Evolutionary conservation across 2,113 vertebrate genomes (phyloP).

Genomic region (Pterocles burchelli): DNA sequence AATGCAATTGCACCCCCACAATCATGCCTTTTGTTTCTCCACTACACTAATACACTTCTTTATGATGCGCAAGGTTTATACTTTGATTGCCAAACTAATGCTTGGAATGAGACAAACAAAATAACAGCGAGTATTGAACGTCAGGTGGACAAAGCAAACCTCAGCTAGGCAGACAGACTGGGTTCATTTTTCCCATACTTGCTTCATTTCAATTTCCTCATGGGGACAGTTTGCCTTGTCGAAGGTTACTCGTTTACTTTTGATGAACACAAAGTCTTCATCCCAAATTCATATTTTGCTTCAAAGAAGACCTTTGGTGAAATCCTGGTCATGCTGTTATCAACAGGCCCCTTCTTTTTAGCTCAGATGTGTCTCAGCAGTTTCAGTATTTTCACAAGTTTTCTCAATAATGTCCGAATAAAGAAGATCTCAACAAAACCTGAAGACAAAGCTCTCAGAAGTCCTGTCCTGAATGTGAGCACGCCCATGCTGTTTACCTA

Average conservation of each 20-base stretch:
- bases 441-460: not conserved
- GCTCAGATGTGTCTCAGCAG: not conserved
- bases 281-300: not conserved
- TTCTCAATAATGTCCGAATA: not conserved
- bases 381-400: not conserved
- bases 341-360: not conserved
- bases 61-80: not conserved
- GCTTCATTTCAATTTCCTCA: not conserved
- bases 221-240: not conserved
- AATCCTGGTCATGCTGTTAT: not conserved
- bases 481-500: not conserved
- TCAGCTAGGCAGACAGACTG: not conserved
- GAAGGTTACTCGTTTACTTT: not conserved
- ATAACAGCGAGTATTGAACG: not conserved
- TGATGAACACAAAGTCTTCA: not conserved
- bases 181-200: not conserved
- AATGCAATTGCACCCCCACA: constrained; percentile 38
- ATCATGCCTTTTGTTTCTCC: constrained; percentile 49
- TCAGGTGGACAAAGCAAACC: not conserved
- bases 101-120: not conserved
- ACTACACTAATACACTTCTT: constrained; percentile 18
- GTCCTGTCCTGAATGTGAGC: not conserved
- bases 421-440: not conserved
- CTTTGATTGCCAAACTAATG: not conserved
- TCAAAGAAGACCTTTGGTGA: not conserved